Percentiles rank a stretch among this genome's conserved stretches.
Conservation (phyloP, 2,888 invertebrate species). For the Polyommatus iphigenia region DNA sequence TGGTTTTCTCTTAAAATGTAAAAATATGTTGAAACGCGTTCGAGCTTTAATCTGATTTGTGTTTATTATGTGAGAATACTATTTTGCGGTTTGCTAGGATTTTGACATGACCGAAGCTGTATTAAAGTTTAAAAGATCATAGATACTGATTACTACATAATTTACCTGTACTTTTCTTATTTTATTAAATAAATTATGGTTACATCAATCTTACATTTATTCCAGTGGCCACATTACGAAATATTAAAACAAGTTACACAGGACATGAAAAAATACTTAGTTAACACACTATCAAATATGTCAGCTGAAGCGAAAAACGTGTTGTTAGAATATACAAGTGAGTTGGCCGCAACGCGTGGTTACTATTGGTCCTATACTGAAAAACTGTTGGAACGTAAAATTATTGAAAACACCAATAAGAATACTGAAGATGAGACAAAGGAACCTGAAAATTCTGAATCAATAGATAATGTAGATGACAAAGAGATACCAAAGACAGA, state of each 20-base stretch:
- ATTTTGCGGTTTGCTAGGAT: too few relatives aligned
- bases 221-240: slow-evolving; percentile 57
- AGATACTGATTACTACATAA: neutral
- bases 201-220: slow-evolving; percentile 21
- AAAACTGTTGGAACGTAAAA: slow-evolving; percentile 37
- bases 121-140: too few relatives aligned
- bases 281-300: slow-evolving; percentile 44
- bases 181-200: too few relatives aligned
- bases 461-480: neutral
- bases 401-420: slow-evolving; percentile 23
- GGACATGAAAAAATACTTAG: slow-evolving; percentile 45
- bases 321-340: slow-evolving; percentile 36
- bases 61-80: too few relatives aligned
- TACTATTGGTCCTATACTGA: slow-evolving; percentile 56
- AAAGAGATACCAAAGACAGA: neutral
- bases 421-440: slow-evolving; percentile 1
- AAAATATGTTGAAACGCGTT: too few relatives aligned
- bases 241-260: slow-evolving; percentile 47
- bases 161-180: neutral
- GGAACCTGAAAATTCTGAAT: neutral
- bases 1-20: too few relatives aligned
- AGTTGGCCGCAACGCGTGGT: slow-evolving; percentile 45
- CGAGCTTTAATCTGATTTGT: too few relatives aligned
- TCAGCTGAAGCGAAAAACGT: slow-evolving; percentile 32
- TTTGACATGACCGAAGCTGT: too few relatives aligned